phyloP scores from a whole-genome alignment of 2,797 vertebrate genomes.

The Rhinichthys osculus region DNA sequence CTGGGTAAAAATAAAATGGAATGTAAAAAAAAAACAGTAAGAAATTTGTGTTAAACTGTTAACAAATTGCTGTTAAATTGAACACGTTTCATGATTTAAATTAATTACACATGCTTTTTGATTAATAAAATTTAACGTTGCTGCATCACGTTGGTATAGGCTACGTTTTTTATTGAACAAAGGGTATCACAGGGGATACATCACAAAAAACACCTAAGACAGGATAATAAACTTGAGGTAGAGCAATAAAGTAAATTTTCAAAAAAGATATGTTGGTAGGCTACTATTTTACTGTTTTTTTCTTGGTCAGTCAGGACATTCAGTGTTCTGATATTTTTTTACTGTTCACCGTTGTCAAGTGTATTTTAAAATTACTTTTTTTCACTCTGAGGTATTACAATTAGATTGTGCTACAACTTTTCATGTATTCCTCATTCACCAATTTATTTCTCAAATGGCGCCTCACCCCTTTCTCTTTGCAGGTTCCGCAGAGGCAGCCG shows the following conservation, averaged over 20 bases:
- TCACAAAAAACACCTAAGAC: no score
- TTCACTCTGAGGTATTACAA: background rate
- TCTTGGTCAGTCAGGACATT: background rate
- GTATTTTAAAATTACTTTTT: background rate
- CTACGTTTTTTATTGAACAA: background rate
- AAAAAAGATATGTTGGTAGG: background rate
- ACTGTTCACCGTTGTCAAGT: background rate
- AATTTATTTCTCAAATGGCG: background rate
- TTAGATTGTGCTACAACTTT: no score
- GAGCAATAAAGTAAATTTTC: no score
- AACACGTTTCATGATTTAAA: no score
- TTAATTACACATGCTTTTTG: no score
- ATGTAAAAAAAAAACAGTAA: no score
- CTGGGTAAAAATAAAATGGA: no score
- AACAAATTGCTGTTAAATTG: no score
- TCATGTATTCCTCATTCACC: background rate
- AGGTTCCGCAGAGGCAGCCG: slow-evolving; percentile 83
- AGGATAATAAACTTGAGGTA: no score
- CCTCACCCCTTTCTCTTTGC: slow-evolving; percentile 68
- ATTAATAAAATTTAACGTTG: no score
- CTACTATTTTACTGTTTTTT: background rate
- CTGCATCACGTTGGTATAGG: background rate
- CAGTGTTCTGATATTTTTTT: background rate
- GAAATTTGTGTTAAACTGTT: no score
- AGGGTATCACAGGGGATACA: no score